Evolutionary conservation across 2,888 invertebrate genomes (phyloP).

Genomic region (Abrostola tripartita): DNA sequence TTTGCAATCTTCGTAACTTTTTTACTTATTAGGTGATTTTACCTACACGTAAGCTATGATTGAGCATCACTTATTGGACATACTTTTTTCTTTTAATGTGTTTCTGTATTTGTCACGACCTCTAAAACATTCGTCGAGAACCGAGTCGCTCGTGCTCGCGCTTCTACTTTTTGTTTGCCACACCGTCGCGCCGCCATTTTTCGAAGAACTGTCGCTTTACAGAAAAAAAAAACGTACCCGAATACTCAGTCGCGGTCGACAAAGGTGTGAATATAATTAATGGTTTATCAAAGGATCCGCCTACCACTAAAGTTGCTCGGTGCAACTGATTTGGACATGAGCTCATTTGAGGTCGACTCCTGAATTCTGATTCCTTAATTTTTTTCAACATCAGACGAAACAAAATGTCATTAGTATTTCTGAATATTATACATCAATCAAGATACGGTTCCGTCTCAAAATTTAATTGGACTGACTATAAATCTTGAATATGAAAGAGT

Average conservation of each 20-base stretch:
- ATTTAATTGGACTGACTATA: constrained; percentile 70
- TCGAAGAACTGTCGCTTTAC: constrained; percentile 79
- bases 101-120: constrained; percentile 67
- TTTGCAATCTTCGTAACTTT: not conserved
- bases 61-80: constrained; percentile 40
- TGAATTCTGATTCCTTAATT: constrained; percentile 49
- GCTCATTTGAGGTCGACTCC: constrained; percentile 60
- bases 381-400: constrained; percentile 43
- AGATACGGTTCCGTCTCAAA: constrained; percentile 59
- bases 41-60: constrained; percentile 32
- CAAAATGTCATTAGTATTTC: constrained; percentile 52
- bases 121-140: constrained; percentile 67
- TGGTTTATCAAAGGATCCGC: constrained; percentile 82
- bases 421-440: constrained; percentile 67
- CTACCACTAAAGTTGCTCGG: constrained; percentile 62
- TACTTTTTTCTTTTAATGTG: constrained; percentile 49
- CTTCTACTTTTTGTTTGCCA: constrained; percentile 72
- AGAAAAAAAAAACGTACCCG: constrained; percentile 65
- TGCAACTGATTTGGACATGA: constrained; percentile 68
- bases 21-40: constrained; percentile 21
- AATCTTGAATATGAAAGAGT: constrained; percentile 65
- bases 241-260: constrained; percentile 68
- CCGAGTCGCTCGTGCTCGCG: constrained; percentile 75
- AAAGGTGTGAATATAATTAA: constrained; percentile 87
- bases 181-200: constrained; percentile 70